These are phyloP conservation scores for Aphrocallistes beatrix DNA, from an alignment of 37 sponge, comb jelly and placozoan genomes.

Conservation along the genomic window DNA sequence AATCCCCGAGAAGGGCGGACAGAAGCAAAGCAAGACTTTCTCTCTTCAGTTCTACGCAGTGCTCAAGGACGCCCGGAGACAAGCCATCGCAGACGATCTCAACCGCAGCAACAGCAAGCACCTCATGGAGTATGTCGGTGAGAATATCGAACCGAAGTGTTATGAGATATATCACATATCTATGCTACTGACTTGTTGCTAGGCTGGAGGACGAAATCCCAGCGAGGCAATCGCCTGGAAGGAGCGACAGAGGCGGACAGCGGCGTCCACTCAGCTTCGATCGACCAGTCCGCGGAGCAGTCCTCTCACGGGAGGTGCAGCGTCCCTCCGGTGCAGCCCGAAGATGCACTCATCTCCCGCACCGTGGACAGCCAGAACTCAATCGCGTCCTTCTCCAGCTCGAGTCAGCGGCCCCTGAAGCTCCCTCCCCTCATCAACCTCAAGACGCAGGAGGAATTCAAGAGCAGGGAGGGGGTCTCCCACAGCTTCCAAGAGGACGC, in stretches of 20 bases:
- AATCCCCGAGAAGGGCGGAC: neutral
- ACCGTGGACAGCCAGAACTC: neutral
- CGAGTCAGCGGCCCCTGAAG: constrained; percentile 24
- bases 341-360: neutral
- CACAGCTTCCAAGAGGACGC: neutral
- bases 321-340: neutral
- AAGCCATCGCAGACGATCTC: neutral
- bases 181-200: neutral
- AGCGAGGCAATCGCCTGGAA: neutral
- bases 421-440: constrained; percentile 39
- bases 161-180: no score
- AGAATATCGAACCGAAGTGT: no score
- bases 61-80: neutral
- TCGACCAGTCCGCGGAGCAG: neutral
- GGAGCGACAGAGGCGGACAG: constrained; percentile 9
- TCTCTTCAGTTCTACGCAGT: neutral
- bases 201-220: neutral
- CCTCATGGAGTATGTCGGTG: constrained; percentile 10
- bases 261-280: neutral
- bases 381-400: neutral
- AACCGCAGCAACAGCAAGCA: neutral
- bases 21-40: neutral
- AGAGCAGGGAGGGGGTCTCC: neutral
- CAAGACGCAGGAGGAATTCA: constrained; percentile 15
- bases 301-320: neutral